Percentiles rank a stretch among this genome's conserved stretches.
Conservation (phyloP, 2,888 invertebrate genomes). For the Notodonta dromedarius region DNA sequence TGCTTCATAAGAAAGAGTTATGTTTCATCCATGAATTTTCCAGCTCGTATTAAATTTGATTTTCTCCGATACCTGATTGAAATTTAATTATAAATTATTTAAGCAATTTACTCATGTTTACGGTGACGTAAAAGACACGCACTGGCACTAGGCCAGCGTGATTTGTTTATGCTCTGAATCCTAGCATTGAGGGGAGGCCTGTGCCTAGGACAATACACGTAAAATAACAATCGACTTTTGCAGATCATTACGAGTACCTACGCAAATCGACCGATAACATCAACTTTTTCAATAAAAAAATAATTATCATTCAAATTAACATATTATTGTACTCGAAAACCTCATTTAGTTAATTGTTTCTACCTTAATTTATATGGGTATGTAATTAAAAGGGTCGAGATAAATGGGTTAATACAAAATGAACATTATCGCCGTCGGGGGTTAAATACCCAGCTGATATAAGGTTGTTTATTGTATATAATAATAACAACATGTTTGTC, state of each 20-base stretch:
- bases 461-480: background rate
- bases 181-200: no score
- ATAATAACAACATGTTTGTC: background rate
- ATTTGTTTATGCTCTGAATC: no score
- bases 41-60: no score
- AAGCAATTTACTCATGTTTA: no score
- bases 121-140: no score
- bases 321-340: slow-evolving; percentile 1
- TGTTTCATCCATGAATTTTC: no score
- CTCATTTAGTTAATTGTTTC: background rate
- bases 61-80: no score
- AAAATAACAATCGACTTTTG: background rate
- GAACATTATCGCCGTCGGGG: background rate
- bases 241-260: background rate
- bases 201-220: background rate
- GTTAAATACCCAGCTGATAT: background rate
- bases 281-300: background rate
- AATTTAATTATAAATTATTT: no score
- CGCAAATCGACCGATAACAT: slow-evolving; percentile 2
- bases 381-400: background rate
- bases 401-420: background rate
- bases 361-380: background rate
- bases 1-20: no score
- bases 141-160: no score
- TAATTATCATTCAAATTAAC: background rate